These are phyloP conservation scores for Serranus cabrilla DNA, from an alignment of 2,797 vertebrate species.

Conservation along the genomic window DNA sequence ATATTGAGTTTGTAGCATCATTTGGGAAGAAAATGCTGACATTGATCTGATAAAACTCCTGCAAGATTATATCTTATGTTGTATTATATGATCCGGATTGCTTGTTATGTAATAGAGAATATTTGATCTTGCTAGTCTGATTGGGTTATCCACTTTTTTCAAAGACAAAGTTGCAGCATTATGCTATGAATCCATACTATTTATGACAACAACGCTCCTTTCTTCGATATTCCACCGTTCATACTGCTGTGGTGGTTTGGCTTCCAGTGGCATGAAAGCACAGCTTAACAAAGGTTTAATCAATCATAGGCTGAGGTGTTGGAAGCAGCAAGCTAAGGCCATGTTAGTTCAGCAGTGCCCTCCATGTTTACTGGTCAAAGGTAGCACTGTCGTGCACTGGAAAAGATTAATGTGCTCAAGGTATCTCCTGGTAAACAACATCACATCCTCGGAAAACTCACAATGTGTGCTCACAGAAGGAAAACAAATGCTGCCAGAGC, in stretches of 20 bases:
- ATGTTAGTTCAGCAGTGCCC: slow-evolving; percentile 64
- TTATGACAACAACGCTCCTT: neutral
- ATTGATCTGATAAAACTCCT: neutral
- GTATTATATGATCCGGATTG: neutral
- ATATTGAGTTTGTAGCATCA: slow-evolving; percentile 2
- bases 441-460: slow-evolving; percentile 61
- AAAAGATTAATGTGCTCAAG: slow-evolving; percentile 77
- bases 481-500: slow-evolving; percentile 72
- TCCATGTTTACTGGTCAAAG: slow-evolving; percentile 71
- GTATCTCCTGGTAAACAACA: slow-evolving; percentile 72
- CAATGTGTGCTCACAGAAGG: slow-evolving; percentile 42
- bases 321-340: slow-evolving; percentile 57
- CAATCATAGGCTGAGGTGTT: slow-evolving; percentile 62
- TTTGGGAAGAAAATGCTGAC: slow-evolving; percentile 1
- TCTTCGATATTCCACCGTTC: neutral
- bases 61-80: neutral
- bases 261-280: slow-evolving; percentile 29
- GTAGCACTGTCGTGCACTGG: slow-evolving; percentile 49
- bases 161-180: slow-evolving; percentile 10
- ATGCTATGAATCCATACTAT: slow-evolving; percentile 1
- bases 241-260: slow-evolving; percentile 4
- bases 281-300: slow-evolving; percentile 59
- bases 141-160: neutral
- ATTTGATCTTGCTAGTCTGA: neutral
- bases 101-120: slow-evolving; percentile 7